Evolutionary conservation across 2,113 vertebrate genomes (phyloP).

Genomic region (Rhodinocichla rosea): DNA sequence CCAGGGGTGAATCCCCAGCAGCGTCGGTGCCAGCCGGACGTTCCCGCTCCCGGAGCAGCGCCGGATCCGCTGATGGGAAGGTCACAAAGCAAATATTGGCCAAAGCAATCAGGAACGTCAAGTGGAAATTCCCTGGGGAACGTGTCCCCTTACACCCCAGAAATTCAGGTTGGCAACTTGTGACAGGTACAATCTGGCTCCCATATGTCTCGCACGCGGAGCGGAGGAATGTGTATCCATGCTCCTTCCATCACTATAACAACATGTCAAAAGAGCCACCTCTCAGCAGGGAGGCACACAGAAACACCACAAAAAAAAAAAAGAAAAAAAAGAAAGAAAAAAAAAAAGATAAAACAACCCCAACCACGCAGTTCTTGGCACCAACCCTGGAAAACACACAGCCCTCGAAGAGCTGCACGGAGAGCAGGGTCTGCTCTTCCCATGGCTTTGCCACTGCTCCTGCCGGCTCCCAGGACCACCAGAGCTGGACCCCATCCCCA

Average conservation of each 20-base stretch:
- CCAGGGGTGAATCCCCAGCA: accelerated
- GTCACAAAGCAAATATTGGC: slow-evolving; percentile 70
- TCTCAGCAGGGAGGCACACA: slow-evolving; percentile 51
- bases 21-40: accelerated
- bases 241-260: slow-evolving; percentile 67
- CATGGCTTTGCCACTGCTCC: accelerated
- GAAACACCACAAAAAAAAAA: slow-evolving; percentile 15
- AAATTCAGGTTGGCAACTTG: slow-evolving; percentile 74
- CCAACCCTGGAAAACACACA: neutral
- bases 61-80: slow-evolving; percentile 40
- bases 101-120: slow-evolving; percentile 62
- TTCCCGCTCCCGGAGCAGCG: accelerated
- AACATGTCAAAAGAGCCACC: slow-evolving; percentile 66
- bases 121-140: slow-evolving; percentile 66
- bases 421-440: neutral
- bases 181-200: slow-evolving; percentile 78
- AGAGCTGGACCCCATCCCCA: neutral
- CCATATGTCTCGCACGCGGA: slow-evolving; percentile 52
- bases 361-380: neutral
- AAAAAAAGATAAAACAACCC: neutral
- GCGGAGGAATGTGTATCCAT: slow-evolving; percentile 58
- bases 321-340: too few relatives aligned
- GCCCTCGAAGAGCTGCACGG: neutral
- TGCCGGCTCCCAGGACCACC: accelerated
- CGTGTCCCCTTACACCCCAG: slow-evolving; percentile 66